phyloP scores from a whole-genome alignment of 2,797 vertebrate genomes.

The Falco novaeseelandiae region DNA sequence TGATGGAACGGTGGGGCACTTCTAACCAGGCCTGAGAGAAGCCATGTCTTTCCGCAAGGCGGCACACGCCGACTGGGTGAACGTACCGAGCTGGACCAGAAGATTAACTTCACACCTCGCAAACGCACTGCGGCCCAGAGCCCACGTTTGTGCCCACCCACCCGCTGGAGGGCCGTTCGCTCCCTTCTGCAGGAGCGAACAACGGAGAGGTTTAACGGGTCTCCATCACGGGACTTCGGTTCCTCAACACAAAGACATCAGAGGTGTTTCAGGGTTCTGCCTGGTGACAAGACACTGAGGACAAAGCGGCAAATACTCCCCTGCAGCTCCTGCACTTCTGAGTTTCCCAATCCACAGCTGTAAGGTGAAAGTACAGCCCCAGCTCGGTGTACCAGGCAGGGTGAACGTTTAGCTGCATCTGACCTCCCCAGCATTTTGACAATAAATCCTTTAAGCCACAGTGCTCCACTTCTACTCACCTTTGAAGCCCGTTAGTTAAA shows the following conservation, averaged over 20 bases:
- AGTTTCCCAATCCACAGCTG: neutral
- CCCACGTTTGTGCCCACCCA: fast-evolving
- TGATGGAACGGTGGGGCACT: too few relatives aligned
- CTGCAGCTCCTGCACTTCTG: neutral
- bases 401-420: fast-evolving
- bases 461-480: neutral
- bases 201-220: fast-evolving
- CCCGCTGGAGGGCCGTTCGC: neutral
- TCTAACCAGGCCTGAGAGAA: neutral
- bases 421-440: neutral
- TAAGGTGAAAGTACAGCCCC: fast-evolving
- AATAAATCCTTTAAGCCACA: neutral
- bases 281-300: neutral
- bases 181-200: neutral
- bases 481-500: fast-evolving
- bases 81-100: neutral
- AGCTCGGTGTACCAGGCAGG: fast-evolving
- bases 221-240: fast-evolving
- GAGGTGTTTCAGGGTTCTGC: neutral
- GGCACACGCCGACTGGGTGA: fast-evolving
- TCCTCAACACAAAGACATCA: fast-evolving
- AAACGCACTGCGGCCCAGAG: fast-evolving
- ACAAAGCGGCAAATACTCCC: neutral
- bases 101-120: too few relatives aligned
- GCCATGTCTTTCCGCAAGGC: fast-evolving